Evolutionary conservation across 2,113 vertebrate species (phyloP), one percentile per base, ranked within the genome.

Genomic region (Pardalotus punctatus): DNA sequence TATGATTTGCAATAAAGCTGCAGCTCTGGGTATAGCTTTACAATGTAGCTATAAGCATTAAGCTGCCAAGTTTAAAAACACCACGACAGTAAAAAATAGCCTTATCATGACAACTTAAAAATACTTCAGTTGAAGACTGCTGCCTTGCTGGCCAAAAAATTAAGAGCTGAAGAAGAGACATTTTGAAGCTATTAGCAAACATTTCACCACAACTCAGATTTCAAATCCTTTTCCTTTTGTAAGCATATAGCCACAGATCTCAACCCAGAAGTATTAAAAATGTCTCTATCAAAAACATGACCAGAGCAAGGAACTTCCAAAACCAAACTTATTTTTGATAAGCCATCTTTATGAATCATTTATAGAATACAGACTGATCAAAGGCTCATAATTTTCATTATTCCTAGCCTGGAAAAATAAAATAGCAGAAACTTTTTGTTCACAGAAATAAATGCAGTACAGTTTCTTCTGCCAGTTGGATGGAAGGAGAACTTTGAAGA

Each of bases 51-150:
- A 17, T 11, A 88, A 79, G 62, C 35, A 83, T 56, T 57, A 83
- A 83, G 31, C n/a, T 86, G 76, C 50, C 45, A 86, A 45, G 23
- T 77, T 91, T 86, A 90, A 88, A 86, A 88, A 47, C 36, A 57
- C 12, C 76, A 65, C n/a, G 65, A 58, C 7, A 62, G 71, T 73
- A 66, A 85, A 83, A 85, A 71, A 56, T 2, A 62, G 21, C 18
- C 61, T 56, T 15, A 35, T 24, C 50, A 48, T 7, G 69, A 50
- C 5, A 86, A 73, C 40, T 70, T 50, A 31, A 74, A 86, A 85
- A 87, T 23, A 67, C 31, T 74, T 79, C 33, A 56, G 29, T 3
- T 76, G 57, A 92, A 88, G 74, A 69, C 33, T 72, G 54, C 36
- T 77, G 62, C 53, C 42, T 87, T 85, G 47, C 14, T 71, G 65